phyloP scores from a whole-genome alignment of 2,797 vertebrate genomes.

The Parauchenoglanis ngamensis region DNA sequence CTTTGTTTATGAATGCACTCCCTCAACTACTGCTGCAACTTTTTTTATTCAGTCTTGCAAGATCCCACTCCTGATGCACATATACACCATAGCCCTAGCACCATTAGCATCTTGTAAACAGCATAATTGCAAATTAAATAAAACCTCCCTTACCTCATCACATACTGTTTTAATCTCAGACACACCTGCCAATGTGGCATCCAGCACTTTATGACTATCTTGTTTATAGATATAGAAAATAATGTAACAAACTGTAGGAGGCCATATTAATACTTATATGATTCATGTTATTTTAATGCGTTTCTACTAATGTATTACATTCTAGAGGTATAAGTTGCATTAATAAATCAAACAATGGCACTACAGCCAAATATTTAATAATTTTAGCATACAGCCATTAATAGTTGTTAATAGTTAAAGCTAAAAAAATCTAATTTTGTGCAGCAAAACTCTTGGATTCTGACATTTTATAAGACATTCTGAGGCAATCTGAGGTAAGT shows the following conservation, averaged over 20 bases:
- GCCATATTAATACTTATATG: not conserved
- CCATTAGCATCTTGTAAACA: not conserved
- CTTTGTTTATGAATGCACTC: not conserved
- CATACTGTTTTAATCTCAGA: not conserved
- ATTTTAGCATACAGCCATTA: not conserved
- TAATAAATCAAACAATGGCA: not conserved
- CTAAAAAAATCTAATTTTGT: too few species aligned
- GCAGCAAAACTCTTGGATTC: not conserved
- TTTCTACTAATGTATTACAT: not conserved
- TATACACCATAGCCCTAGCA: not conserved
- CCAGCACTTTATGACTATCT: not conserved
- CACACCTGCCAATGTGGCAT: not conserved
- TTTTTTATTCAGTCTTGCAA: not conserved
- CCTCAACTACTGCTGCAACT: not conserved
- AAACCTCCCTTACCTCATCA: not conserved
- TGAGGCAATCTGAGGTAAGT: not conserved
- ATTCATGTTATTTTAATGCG: too few species aligned
- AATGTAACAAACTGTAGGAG: not conserved
- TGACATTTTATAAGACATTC: not conserved
- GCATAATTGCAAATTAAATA: not conserved
- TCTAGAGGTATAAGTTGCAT: not conserved
- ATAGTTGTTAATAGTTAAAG: not conserved
- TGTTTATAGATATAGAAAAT: too few species aligned
- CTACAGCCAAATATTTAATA: not conserved
- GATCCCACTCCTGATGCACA: not conserved